Evolutionary conservation across 2,888 invertebrate species (phyloP).

Genomic region (Tenodera sinensis): DNA sequence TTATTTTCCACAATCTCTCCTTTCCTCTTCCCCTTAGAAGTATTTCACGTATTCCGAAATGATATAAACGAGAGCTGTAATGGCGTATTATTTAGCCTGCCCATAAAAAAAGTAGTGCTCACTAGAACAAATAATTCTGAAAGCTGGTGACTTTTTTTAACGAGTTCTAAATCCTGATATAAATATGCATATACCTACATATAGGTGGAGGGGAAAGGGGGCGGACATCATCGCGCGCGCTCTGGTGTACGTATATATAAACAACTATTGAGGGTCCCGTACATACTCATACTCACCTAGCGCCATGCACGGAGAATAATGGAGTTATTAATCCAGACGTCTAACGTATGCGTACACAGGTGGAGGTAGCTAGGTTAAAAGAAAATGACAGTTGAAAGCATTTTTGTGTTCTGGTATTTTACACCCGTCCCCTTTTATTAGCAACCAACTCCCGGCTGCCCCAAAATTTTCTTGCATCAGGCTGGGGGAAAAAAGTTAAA

Average conservation of each 20-base stretch:
- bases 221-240: background rate
- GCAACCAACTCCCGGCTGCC: background rate
- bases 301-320: background rate
- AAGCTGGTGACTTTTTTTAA: background rate
- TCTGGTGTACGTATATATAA: background rate
- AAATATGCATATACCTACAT: background rate
- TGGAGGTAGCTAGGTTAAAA: constrained; percentile 10
- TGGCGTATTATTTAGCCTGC: background rate
- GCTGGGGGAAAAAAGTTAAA: constrained; percentile 13
- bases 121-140: background rate
- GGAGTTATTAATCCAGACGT: background rate
- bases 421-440: constrained; percentile 6
- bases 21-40: background rate
- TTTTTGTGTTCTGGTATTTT: constrained; percentile 29
- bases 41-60: background rate
- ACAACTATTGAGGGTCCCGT: background rate
- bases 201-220: background rate
- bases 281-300: background rate
- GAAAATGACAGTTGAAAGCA: constrained; percentile 31
- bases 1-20: background rate
- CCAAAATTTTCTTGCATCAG: constrained; percentile 11
- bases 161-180: constrained; percentile 8
- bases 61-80: background rate
- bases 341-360: background rate
- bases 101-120: background rate